Evolutionary conservation across 2,888 invertebrate genomes (phyloP), one percentile per base, ranked within the genome.

Genomic region (Parapristionchus giblindavisi): DNA sequence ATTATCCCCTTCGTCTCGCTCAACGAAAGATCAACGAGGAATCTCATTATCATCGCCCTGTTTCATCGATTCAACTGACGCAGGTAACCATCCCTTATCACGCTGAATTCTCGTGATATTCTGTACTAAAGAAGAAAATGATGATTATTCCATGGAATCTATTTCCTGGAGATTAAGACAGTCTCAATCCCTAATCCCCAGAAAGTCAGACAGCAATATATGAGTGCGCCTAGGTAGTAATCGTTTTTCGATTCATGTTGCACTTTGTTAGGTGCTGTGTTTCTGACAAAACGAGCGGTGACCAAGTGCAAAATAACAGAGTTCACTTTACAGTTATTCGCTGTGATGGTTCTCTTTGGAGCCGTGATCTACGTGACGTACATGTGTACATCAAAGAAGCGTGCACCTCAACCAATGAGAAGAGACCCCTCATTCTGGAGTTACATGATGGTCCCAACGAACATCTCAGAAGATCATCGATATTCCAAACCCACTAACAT

Each of bases 1-100:
- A 83, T 77, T 85, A 85, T 73, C 86, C 86, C 2, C 78, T 85
- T 3, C 77, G 80, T 21, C 76, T 80, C 24, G 75, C 63, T 27
- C 76, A 76, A 29, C 21, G 74, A 21, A 54, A 61, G 51, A 14
- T 51, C 8, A 32, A 43, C 17, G 60, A 73, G 61, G 60, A 73
- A 32, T 27, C 51, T 8, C 60, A 43, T 48, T 36, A 27, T 21
- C 60, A 73, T 34, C 60, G 51, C 24, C 61, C 73, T 3, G 60
- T 61, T 0, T 51, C 73, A 17, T 60, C 60, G n/a, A 36, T 61
- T 4, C 73, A 73, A 61, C 21, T 73, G 8, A 73, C 61, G 2
- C 73, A 73, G 36, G 73, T 73, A 48, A 38, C 21, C 24, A 8
- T 21, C 21, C 48, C 48, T 21, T 48, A 14, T 21, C 48, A 11